Base-by-base conservation (phyloP, 2,113 vertebrate genomes). In the Ursus arctos region DNA sequence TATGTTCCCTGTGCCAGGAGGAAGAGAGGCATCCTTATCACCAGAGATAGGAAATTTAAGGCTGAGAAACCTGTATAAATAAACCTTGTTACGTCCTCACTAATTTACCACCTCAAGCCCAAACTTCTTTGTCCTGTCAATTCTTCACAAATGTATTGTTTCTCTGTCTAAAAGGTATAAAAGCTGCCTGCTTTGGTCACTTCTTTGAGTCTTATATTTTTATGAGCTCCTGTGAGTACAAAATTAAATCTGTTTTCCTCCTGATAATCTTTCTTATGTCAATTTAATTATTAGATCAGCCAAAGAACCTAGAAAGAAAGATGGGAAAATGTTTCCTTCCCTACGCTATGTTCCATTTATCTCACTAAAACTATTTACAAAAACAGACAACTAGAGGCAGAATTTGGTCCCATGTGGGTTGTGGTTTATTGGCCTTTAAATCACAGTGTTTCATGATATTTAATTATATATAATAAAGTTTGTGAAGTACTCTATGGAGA, bases 381-480 rank as follows among this genome's bases (percentile, higher is more conserved):
- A 96, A 79, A 51, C 31, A 59, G 71, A n/a, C 61, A 65, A 89
- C 22, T 49, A 4, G 49, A 92, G 55, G 47, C 55, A 24, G 18
- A 57, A 51, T 93, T 84, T 84, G 19, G 40, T 84, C 59, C 49
- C 77, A 88, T 9, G 47, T 69, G 24, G 22, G 40, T 51, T 65
- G 43, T 59, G 24, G 10, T 77, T 84, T 84, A 47, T 33, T 77
- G 79, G 6, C 13, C 82, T 77, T 43, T 69, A 89, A 89, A 84
- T 69, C 47, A 69, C 15, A 79, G 43, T 77, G 40, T 90, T 69
- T 94, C 3, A 13, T 85, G 9, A 79, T 67, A 88, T 21, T 95
- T 76, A 95, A 40, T 67, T 76, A 76, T 81, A 88, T 33, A 59
- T 76, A 63, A 93, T 93, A 53, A 77, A 79, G 14, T 57, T 69